phyloP scores from a whole-genome alignment of 2,797 vertebrate genomes.

The Pelobates cultripes region DNA sequence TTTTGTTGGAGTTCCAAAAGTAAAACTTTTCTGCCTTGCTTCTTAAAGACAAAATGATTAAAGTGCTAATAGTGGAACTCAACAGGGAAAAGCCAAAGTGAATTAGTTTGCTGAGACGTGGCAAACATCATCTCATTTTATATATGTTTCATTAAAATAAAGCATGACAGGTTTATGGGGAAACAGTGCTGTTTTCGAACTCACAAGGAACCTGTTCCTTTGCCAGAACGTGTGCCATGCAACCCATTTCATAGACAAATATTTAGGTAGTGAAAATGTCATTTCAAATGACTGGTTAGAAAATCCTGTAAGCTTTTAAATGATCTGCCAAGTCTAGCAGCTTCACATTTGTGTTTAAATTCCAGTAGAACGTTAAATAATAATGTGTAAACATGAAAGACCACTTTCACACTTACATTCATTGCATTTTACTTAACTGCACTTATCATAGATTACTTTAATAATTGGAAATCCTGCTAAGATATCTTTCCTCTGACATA shows the following conservation, averaged over 20 bases:
- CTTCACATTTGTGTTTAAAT: constrained; percentile 67
- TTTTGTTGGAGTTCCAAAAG: constrained; percentile 58
- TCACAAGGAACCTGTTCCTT: constrained; percentile 75
- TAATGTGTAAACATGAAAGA: constrained; percentile 62
- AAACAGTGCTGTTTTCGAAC: constrained; percentile 73
- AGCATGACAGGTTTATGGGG: constrained; percentile 82
- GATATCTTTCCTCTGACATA: constrained; percentile 36
- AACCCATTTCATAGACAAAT: constrained; percentile 79
- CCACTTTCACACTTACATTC: constrained; percentile 39
- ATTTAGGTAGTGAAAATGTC: constrained; percentile 78
- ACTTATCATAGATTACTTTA: constrained; percentile 46
- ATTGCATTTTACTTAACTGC: constrained; percentile 34
- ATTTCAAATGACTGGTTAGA: constrained; percentile 76
- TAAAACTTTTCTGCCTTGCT: constrained; percentile 57
- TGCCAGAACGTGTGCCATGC: constrained; percentile 73
- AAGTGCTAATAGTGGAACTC: constrained; percentile 65
- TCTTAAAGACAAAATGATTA: constrained; percentile 66
- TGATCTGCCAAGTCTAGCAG: constrained; percentile 75
- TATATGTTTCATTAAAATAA: constrained; percentile 79
- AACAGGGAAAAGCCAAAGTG: constrained; percentile 66
- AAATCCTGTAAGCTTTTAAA: constrained; percentile 79
- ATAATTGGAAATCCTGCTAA: constrained; percentile 43
- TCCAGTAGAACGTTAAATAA: constrained; percentile 65
- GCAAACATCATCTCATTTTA: constrained; percentile 73
- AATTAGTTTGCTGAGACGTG: constrained; percentile 73